Evolutionary conservation across 2,113 vertebrate species (phyloP).

Genomic region (Canis aureus): DNA sequence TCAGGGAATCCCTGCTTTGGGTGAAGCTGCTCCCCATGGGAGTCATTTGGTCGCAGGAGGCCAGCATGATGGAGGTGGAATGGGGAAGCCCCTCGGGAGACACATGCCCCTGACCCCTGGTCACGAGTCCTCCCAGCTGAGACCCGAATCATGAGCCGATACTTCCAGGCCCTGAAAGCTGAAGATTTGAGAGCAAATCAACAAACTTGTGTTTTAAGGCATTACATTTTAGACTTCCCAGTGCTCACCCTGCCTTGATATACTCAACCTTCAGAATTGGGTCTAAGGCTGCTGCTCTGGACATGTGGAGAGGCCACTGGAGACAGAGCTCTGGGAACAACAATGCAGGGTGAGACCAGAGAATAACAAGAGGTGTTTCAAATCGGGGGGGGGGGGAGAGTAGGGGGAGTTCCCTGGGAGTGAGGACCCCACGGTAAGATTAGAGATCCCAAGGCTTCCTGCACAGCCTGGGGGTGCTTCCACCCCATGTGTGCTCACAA

Average conservation of each 20-base stretch:
- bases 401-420: not conserved
- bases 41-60: not conserved
- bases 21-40: not conserved
- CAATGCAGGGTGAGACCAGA: not conserved
- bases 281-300: not conserved
- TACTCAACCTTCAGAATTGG: not conserved
- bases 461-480: fast-evolving
- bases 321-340: not conserved
- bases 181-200: not conserved
- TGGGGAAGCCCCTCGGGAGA: fast-evolving
- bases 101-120: no score
- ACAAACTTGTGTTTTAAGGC: not conserved
- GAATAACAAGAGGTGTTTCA: no score
- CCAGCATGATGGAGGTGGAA: fast-evolving
- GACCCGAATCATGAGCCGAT: not conserved
- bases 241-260: fast-evolving
- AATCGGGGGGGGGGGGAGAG: not conserved
- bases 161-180: no score
- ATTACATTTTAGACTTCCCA: not conserved
- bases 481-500: not conserved
- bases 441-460: fast-evolving
- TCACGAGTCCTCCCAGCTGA: not conserved
- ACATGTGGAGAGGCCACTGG: fast-evolving
- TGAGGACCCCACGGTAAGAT: no score
- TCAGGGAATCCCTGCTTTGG: not conserved